Base-by-base conservation (phyloP, 1,140 invertebrate genomes). In the Heliothis subflexa region DNA sequence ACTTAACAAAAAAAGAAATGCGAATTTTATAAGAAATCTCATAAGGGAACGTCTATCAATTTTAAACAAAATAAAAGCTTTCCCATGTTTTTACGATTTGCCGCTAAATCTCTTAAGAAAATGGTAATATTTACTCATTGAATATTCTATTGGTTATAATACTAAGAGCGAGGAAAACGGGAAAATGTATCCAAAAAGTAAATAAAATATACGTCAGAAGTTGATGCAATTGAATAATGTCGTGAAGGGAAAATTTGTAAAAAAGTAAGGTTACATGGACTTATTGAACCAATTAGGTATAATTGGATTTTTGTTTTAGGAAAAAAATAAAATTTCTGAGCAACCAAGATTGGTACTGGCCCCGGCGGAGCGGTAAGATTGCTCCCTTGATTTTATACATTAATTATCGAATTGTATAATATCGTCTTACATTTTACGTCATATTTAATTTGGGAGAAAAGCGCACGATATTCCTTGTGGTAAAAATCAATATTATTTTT, bases 11-110 rank as follows among this genome's bases (percentile, higher is more conserved):
- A 57, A 18, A 45, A 54, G 25, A 45, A 57, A 28, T 21, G 45
- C 54, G 45, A 74, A 28, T 25, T 12, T 13, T 54, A 11, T 11
- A n/a, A 2, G 45, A 61, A 73, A 62, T 75, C 59, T 75, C 73
- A 52, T 64, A 64, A 75, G 25, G 47, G 59, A 62, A 61, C 21
- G 10, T 14, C 47, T 75, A 75, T 75, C 59, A 75, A 75, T 75
- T 75, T 75, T 75, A 64, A 54, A 75, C 49, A 75, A 64, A 64
- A 75, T 75, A 75, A 75, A 64, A 75, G 73, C 73, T 62, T 75
- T 75, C 14, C 12, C 73, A 18, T 75, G 73, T 75, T 75, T 75
- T 18, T 21, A 75, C 57, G 16, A 52, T 75, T 75, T 75, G 49
- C 64, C 59, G 18, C 25, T 21, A 75, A 62, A 75, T 75, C 59